Percentiles rank a stretch among this genome's conserved stretches.
phyloP scores from a whole-genome alignment of 2,113 vertebrate genomes.

The Montifringilla adamsi region DNA sequence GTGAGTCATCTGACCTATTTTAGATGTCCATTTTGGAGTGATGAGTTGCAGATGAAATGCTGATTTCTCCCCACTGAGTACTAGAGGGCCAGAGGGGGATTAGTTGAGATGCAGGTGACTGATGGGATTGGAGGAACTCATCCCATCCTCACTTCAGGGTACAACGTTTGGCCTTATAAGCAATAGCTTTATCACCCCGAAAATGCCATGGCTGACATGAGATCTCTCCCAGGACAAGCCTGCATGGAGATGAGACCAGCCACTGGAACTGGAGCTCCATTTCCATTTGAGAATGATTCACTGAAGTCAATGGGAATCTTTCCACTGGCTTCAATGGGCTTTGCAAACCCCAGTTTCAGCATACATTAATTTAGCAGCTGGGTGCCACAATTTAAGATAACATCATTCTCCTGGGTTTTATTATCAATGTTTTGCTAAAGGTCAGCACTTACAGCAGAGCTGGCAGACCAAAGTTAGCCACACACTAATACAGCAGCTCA shows the following conservation, averaged over 20 bases:
- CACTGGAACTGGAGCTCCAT: neutral
- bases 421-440: neutral
- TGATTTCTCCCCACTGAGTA: neutral
- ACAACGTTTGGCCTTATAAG: neutral
- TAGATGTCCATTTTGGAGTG: slow-evolving; percentile 13
- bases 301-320: neutral
- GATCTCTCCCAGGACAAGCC: neutral
- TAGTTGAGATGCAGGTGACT: neutral
- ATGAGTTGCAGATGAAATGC: slow-evolving; percentile 35
- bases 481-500: neutral
- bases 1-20: slow-evolving; percentile 52
- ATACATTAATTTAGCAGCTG: neutral
- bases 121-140: neutral
- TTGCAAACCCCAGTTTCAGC: neutral
- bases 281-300: neutral
- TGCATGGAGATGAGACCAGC: neutral
- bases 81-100: neutral
- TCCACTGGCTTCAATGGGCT: neutral
- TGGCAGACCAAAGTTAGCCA: neutral
- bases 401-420: neutral
- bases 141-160: neutral
- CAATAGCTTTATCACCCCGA: neutral
- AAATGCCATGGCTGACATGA: neutral
- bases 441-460: neutral
- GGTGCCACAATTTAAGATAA: neutral